Percentiles rank a stretch among this genome's conserved stretches.
phyloP scores from a whole-genome alignment of 2,888 invertebrate species.

The Cheilosia scutellata region DNA sequence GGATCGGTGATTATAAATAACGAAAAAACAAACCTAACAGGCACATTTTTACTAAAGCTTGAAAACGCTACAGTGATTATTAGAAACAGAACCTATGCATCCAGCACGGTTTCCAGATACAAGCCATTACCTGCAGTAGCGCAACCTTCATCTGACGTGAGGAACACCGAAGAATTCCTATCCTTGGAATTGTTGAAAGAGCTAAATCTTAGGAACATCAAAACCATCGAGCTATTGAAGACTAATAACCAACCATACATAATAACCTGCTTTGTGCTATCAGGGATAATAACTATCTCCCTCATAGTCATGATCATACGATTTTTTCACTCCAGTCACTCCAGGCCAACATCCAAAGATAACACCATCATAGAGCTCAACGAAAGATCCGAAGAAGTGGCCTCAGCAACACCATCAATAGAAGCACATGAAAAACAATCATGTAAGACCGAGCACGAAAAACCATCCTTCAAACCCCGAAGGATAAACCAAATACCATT shows the following conservation, averaged over 20 bases:
- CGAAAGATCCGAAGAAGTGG: neutral
- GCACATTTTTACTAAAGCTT: constrained; percentile 2
- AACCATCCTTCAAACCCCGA: constrained; percentile 1
- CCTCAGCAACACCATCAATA: neutral
- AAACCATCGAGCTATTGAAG: constrained; percentile 2
- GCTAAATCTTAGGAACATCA: constrained; percentile 5
- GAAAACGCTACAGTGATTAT: constrained; percentile 2
- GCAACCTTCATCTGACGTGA: constrained; percentile 25
- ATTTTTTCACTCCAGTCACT: neutral
- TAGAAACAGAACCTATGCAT: constrained; percentile 1
- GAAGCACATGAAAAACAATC: constrained; percentile 3
- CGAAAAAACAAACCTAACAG: neutral
- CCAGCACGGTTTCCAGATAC: constrained; percentile 8
- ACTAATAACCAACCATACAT: constrained; percentile 14
- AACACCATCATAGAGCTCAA: constrained; percentile 16
- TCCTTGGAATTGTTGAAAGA: constrained; percentile 28
- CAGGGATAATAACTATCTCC: constrained; percentile 10
- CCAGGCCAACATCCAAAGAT: constrained; percentile 3
- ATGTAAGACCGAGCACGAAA: constrained; percentile 1
- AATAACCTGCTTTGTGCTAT: constrained; percentile 7
- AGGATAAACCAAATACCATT: constrained; percentile 4
- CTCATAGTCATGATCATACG: neutral
- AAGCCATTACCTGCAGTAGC: constrained; percentile 7
- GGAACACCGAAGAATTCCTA: constrained; percentile 14
- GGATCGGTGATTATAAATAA: constrained; percentile 3